Base-by-base conservation (phyloP, 1,140 invertebrate genomes). In the Phymastichus coffea region DNA sequence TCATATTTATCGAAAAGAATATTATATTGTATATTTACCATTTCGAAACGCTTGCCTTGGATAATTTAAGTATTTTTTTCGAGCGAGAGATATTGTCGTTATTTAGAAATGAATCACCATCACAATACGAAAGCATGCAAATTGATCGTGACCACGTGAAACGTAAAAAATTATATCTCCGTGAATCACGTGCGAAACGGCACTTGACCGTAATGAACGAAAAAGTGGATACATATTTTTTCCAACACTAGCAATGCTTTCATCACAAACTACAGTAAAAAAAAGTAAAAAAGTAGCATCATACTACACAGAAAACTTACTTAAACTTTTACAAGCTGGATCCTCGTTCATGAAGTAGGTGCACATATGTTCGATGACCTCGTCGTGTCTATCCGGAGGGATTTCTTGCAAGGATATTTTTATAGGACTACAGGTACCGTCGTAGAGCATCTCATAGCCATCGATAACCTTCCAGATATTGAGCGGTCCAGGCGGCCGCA, bases 341-440 rank as follows among this genome's bases (percentile, higher is more conserved):
- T 78, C 77, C 10, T 75, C 74, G 3, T 26, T 47, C 1, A 73
- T 15, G 28, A 79, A 77, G 25, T 71, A 65, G 0, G 35, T 64
- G 25, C 65, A 68, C 72, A 78, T 77, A 4, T 68, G 64, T 26
- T 78, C 66, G 8, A 70, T 4, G 2, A 64, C 69, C n/a, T 78
- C 75, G 2, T 71, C 63, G 14, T 70, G 67, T 26, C 74, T 69
- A 25, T 59, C 57, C 2, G n/a, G 20, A 0, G 77, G 74, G 51
- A 77, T 67, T 23, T 80, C 75, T 51, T 78, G 72, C 47, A 79
- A 71, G 1, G 57, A 57, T 43, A 73, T 72, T 54, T 68, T 71
- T 1, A 67, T 46, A 2, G 57, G 54, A 2, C 33, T 59, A 3
- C 49, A 44, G 6, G 47, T 53, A 1, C 62, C 9, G 0, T 64